Evolutionary conservation across 2,797 vertebrate species (phyloP), one percentile per base, ranked within the genome.

Genomic region (Austrolebias charrua): DNA sequence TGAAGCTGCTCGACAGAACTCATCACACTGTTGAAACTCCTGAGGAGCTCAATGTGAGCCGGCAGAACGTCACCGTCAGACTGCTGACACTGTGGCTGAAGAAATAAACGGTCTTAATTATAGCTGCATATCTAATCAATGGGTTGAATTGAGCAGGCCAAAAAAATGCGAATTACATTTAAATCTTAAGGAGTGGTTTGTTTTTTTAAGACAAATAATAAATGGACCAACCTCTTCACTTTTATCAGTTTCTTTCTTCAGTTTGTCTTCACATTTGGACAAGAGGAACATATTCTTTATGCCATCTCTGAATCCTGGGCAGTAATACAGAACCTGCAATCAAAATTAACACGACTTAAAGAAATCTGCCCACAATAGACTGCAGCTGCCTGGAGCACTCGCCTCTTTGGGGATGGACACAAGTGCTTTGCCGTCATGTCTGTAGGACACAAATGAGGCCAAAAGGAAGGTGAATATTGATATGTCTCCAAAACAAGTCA

Each of bases 1-100:
- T 98, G 97, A 79, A 98, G 94, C 81, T 96, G 95, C 87, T 99
- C 96, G 45, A 96, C 91, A 2, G 96, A 96, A 2, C 93, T 88
- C 60, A 98, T 96, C 82, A 99, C 85, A 31, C 92, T 94, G 81
- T 94, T 94, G 82, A 99, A 93, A 77, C 94, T 98, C 80, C 92
- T 91, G 29, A 99, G 93, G 10, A 99, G 91, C 63, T 98, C 95
- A 0, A 95, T 93, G 68, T 93, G 95, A 83, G 93, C 91, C 31
- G 94, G 87, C 35, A 91, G 66, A 49, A 90, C 85, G 82, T 95
- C 75, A 6, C 43, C 76, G 54, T 91, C 93, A 71, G 92, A 80
- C 83, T 89, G 78, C 58, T 73, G 60, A 60, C 12, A 35, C 4
- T 6, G 53, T 28, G 40, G 3, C n/a, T 43, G 14, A 35, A 47